Base-by-base conservation (phyloP, 2,888 invertebrate genomes). In the Nemotelus nigrinus region DNA sequence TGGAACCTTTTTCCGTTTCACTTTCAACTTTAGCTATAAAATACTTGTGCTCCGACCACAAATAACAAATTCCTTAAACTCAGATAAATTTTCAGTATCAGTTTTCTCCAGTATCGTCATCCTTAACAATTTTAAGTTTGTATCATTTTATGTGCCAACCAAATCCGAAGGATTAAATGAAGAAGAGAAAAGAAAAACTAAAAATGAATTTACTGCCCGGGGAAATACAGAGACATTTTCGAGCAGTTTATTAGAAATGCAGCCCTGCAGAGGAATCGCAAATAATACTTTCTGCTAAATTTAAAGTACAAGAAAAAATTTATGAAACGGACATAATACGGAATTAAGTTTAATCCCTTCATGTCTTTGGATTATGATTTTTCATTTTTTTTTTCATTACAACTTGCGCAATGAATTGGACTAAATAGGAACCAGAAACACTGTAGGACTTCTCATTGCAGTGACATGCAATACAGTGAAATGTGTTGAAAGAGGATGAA, bases 211-310 rank as follows among this genome's bases (percentile, higher is more conserved):
- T 25, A 25, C 25, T 25, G 25, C 25, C 25, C 25, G 25, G 25
- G 1, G 1, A 25, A 25, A 25, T 25, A 25, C 25, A 57, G 43
- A 68, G 68, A 53, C 50, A 68, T 68, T 68, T 53, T 71, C 44
- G n/a, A 45, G 6, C 25, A 10, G 55, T n/a, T 71, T 71, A 71
- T 71, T 57, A 71, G 44, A 43, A 57, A 71, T 55, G 57, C 57
- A 43, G 44, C n/a, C 50, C 50, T 68, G 50, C 68, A 43, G n/a
- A 53, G 53, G 68, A 71, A 55, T 71, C 67, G 39, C 67, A 57
- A 57, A 57, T 71, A 53, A 50, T 71, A 55, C 55, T 68, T 68
- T 68, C 39, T 57, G 71, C 71, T 71, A 71, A 71, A 71, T 71
- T 71, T 71, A 57, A 71, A 71, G 55, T 71, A 50, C 53, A 57